Percentiles rank a stretch among this genome's conserved stretches.
Conservation (phyloP, 1,140 invertebrate species). For the Scylla paramamosain region DNA sequence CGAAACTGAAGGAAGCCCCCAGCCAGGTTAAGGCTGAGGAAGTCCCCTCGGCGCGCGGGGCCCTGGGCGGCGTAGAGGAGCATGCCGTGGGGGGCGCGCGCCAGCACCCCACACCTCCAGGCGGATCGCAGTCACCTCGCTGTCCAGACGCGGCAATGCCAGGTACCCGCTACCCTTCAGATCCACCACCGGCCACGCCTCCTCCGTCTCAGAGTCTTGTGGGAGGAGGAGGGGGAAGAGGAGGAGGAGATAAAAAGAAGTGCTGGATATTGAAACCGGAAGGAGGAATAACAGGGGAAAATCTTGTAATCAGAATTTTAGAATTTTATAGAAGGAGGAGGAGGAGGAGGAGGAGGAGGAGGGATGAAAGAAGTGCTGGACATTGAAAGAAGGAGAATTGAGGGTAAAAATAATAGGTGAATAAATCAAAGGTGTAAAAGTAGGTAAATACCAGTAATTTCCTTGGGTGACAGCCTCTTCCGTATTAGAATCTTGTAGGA, state of each 20-base stretch:
- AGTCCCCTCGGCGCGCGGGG: constrained; percentile 86
- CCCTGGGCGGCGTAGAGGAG: constrained; percentile 91
- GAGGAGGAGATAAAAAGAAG: no score
- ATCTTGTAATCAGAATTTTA: no score
- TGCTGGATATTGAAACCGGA: no score
- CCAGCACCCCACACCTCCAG: constrained; percentile 93
- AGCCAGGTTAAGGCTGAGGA: constrained; percentile 90
- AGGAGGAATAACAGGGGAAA: no score
- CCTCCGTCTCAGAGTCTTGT: constrained; percentile 38
- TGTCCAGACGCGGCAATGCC: constrained; percentile 87
- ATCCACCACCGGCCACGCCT: constrained; percentile 78
- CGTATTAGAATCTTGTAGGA: no score
- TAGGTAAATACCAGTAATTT: no score
- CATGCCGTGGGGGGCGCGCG: constrained; percentile 88
- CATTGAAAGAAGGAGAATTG: no score
- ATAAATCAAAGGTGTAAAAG: no score
- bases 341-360: background rate
- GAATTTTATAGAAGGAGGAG: no score
- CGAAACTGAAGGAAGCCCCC: constrained; percentile 89
- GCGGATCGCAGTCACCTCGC: constrained; percentile 87
- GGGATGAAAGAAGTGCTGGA: background rate
- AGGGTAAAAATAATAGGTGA: no score
- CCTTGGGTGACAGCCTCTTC: no score
- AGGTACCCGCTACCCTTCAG: constrained; percentile 88
- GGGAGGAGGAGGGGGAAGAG: background rate